A percentile compares a stretch with the other conserved stretches of the same genome.
These are phyloP conservation scores for Phaetusa simplex DNA, from an alignment of 2,113 vertebrate genomes.

Conservation along the genomic window DNA sequence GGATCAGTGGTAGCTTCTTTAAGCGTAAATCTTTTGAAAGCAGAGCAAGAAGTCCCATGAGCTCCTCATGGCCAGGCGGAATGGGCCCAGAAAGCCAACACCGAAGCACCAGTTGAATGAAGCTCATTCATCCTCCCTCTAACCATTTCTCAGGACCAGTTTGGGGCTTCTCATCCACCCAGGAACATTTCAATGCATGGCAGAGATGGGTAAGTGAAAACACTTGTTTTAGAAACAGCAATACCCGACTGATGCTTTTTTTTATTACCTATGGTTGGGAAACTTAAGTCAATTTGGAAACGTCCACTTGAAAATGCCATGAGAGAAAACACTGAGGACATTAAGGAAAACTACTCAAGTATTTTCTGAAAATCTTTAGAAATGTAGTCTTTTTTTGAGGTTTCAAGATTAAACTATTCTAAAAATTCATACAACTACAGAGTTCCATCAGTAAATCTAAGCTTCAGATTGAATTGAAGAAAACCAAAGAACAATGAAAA, in stretches of 20 bases:
- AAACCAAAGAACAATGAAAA: neutral
- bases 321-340: neutral
- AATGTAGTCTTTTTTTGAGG: neutral
- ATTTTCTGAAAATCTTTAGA: neutral
- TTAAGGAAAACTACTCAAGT: neutral
- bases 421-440: neutral
- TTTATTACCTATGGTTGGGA: neutral
- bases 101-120: neutral
- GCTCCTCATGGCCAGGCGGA: fast-evolving
- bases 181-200: fast-evolving
- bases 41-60: neutral
- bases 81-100: neutral
- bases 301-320: neutral
- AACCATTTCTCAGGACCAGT: neutral
- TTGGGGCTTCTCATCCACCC: neutral
- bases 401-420: neutral
- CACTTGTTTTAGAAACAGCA: neutral
- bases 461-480: neutral
- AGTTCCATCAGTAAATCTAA: neutral
- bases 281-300: neutral
- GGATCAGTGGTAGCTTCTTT: fast-evolving
- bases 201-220: neutral
- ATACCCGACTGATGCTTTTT: neutral
- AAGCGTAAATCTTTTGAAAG: neutral
- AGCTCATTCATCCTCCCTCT: neutral